Evolutionary conservation across 1,140 invertebrate genomes (phyloP), one percentile per base, ranked within the genome.

Genomic region (Diprion similis): DNA sequence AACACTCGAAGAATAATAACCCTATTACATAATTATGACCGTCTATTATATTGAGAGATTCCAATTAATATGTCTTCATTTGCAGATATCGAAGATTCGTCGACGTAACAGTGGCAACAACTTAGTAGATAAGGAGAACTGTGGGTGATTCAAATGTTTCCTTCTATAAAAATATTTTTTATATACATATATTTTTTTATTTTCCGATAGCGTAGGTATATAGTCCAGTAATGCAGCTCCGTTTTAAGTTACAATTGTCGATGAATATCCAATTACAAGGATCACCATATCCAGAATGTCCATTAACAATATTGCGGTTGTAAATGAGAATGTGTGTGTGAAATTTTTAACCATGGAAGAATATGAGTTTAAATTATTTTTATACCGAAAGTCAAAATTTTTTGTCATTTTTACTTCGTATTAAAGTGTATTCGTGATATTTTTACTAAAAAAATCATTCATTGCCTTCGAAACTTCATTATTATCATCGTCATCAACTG

Each of bases 91-190:
- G 8, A 82, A 79, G 70, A 18, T 79, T 64, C 72, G 71, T 8
- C 71, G 76, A 10, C 74, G 79, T n/a, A 73, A 72, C 51, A 59
- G 51, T 66, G 67, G 47, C 11, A 71, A 24, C 18, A 75, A 71
- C 37, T 10, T 46, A 3, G 48, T 51, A 15, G 80, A 81, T 47
- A 82, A 82, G 59, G 81, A 82, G 69, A 82, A 82, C 37, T 66
- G 68, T n/a, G 18, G 19, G 48, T 64, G 24, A 67, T 64, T n/a
- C 66, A 6, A 18, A 10, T 59, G 67, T 18, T 51, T 17, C n/a
- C 11, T 13, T 8, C 18, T 8, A 19, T 69, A 19, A 72, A 66
- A 45, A 15, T 46, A 13, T 11, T 15, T 70, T 66, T 70, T 68
- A 73, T 67, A 69, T 73, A 37, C 24, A 15, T 0, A 59, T 59